Base-by-base conservation (phyloP, 2,888 invertebrate genomes). In the Alloscopus bannaensis region DNA sequence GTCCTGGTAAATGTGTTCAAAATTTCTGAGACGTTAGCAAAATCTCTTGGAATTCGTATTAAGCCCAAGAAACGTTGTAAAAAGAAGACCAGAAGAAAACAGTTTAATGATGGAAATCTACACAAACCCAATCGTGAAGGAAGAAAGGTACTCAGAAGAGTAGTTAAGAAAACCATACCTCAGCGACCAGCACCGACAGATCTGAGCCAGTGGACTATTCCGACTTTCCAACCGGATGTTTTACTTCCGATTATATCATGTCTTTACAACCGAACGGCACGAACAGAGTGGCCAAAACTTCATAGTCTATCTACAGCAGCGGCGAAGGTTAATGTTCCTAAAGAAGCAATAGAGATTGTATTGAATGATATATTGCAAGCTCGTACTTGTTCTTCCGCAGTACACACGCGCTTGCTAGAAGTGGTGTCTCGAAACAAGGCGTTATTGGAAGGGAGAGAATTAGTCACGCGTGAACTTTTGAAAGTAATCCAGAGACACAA, bases 1-100 rank as follows among this genome's bases (percentile, higher is more conserved):
- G 50, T 68, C 1, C 8, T 18, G 1, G 4, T 80, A 8, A 59
- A 29, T 18, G 71, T 65, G 0, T 77, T 73, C 40, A 73, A 16
- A 31, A 81, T 83, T 11, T 81, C 83, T 16, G 76, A 75, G 50
- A 55, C 70, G 11, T 36, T 68, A 13, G 82, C 83, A 0, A 60
- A 40, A 28, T 11, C 76, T n/a, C 50, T 72, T 22, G 62, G 68
- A 16, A 45, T 83, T 11, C 69, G 72, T 28, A 29, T 82, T 13
- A 71, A 76, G 1, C 69, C 64, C 13, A 71, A 72, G 28, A 78
- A 71, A 62, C 60, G 79, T n/a, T 31, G 65, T 18, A 50, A 29
- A 31, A 72, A 65, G 40, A n/a, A n/a, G n/a, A n/a, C n/a, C n/a
- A n/a, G n/a, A n/a, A n/a, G n/a, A n/a, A n/a, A n/a, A n/a, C n/a